phyloP scores from a whole-genome alignment of 2,797 vertebrate genomes.

The Poliocrania exsul region DNA sequence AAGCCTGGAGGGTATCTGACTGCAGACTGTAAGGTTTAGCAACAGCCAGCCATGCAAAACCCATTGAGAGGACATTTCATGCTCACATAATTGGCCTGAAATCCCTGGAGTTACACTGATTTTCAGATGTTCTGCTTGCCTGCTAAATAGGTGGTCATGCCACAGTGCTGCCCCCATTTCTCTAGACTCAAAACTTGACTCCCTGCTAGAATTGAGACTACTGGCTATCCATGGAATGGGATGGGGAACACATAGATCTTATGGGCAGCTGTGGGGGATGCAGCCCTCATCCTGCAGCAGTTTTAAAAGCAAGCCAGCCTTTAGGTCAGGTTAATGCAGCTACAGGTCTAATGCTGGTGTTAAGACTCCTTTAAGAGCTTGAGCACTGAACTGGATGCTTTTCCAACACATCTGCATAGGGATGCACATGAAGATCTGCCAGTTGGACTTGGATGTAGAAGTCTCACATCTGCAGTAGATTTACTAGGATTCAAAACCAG shows the following conservation, averaged over 20 bases:
- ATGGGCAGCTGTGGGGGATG: not conserved
- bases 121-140: not conserved
- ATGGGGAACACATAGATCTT: not conserved
- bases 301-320: not conserved
- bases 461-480: constrained; percentile 50
- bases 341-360: not conserved
- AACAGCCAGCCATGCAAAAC: not conserved
- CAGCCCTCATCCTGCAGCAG: not conserved
- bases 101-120: not conserved
- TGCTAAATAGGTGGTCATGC: not conserved
- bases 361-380: constrained; percentile 32
- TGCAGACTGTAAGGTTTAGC: not conserved
- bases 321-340: not conserved
- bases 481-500: not conserved
- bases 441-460: constrained; percentile 6
- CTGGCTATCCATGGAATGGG: not conserved
- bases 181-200: not conserved
- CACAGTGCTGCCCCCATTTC: not conserved
- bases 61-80: not conserved
- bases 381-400: not conserved
- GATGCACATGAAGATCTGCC: constrained; percentile 36
- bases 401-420: constrained; percentile 31
- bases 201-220: not conserved
- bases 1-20: not conserved
- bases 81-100: not conserved